Evolutionary conservation across 2,113 vertebrate species (phyloP), one percentile per base, ranked within the genome.

Genomic region (Syngnathus typhle): DNA sequence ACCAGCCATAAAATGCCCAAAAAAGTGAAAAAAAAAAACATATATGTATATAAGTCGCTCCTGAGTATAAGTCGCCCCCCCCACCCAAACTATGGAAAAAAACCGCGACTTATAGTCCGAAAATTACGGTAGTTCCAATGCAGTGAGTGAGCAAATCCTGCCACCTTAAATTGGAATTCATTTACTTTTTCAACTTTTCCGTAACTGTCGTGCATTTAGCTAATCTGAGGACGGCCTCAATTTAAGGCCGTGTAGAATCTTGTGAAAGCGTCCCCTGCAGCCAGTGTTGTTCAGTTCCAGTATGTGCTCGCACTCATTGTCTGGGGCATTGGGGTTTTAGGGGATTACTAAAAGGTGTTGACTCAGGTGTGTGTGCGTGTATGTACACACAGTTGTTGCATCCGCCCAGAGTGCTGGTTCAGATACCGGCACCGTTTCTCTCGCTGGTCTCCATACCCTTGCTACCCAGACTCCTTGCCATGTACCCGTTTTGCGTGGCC

Each of bases 301-400:
- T 63, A 68, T 65, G 75, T 66, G 75, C 80, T 81, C 51, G 23
- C 78, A 74, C 73, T 76, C 81, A 72, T 81, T 80, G 87, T 87
- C 85, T 83, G 76, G 86, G 90, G 87, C 89, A 90, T 89, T 82
- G 89, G 85, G 85, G 89, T 89, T 88, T 92, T 90, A 92, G 80
- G 83, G 86, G 90, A 89, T 93, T 93, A 91, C 72, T 5, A 72
- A 91, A 92, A 93, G 90, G 80, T 92, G 92, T 91, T 87, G 75
- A 94, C 90, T 94, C 92, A 94, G 89, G 88, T 74, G 82, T 89
- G 82, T 89, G 91, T 91, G 90, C 74, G 15, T 44, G 62, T 65
- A 55, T 68, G 64, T 52, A 44, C 56, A 65, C 71, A 75, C 65
- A 87, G 78, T 72, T 36, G 55, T 16, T 32, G 5, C 21, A 15